Evolutionary conservation across 2,888 invertebrate genomes (phyloP), one percentile per base, ranked within the genome.

Genomic region (Yponomeuta cagnagella): DNA sequence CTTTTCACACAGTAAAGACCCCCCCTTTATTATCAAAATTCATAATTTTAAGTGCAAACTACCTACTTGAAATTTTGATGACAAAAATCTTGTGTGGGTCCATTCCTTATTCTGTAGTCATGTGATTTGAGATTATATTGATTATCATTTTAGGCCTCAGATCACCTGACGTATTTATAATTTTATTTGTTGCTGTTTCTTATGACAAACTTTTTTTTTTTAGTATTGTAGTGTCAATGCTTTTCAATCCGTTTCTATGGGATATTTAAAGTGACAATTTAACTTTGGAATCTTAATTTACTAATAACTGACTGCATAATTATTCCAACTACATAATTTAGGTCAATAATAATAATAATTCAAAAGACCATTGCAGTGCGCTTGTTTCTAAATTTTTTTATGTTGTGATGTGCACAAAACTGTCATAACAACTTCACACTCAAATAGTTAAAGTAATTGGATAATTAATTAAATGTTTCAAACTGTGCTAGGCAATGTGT

Each of bases 331-430:
- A 31, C 65, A 30, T 64, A 64, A 64, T 64, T 64, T 65, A 65
- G 33, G 2, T 67, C 43, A 8, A 3, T 67, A 23, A 23, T 23
- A 23, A 23, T 23, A 23, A 23, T 23, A 23, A 72, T 74, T 75
- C 72, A 66, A 9, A 73, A 75, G 71, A 80, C 75, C 83, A 77
- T 33, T 33, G 5, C 5, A 75, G 75, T 75, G 76, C 74, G 73
- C 15, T 58, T 58, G 52, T 74, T 75, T 77, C 76, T 23, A 72
- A 79, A 73, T 74, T 70, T 76, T 76, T 74, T 75, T 74, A 75
- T 77, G 78, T 78, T 81, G 79, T 81, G 79, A 78, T 76, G 79
- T 85, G 86, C 88, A 88, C 87, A 88, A 88, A 63, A 63, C 33
- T 63, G 23, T 63, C 37, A 23, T 48, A 48, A 68, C 31, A 63